These are phyloP conservation scores for Hyles vespertilio DNA, from an alignment of 1,140 invertebrate species.

Conservation along the genomic window DNA sequence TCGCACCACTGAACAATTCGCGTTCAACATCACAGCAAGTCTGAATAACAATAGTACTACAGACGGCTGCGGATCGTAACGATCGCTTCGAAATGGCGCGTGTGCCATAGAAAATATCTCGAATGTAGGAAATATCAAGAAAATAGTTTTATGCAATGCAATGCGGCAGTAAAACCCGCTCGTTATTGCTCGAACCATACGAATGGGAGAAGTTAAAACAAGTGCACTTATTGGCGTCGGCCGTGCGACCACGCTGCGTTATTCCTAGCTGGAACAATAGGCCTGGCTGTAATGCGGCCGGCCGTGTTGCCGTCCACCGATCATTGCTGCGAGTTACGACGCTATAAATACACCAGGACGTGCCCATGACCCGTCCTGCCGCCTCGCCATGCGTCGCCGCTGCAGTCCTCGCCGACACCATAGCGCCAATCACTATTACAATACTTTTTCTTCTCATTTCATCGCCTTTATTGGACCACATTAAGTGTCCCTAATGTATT, in stretches of 20 bases:
- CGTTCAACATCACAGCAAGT: constrained; percentile 28
- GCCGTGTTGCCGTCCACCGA: constrained; percentile 52
- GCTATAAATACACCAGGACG: constrained; percentile 67
- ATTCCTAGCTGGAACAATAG: constrained; percentile 66
- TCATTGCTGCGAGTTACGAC: constrained; percentile 63
- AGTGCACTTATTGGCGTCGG: constrained; percentile 48
- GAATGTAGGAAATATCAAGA: constrained; percentile 26
- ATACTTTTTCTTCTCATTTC: constrained; percentile 37
- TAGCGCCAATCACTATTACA: constrained; percentile 19
- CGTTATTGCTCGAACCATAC: constrained; percentile 20
- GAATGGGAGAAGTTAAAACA: constrained; percentile 48
- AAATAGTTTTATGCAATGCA: constrained; percentile 22
- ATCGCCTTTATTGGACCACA: constrained; percentile 41
- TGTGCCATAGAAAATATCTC: constrained; percentile 12
- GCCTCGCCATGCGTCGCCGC: neutral
- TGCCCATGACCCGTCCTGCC: constrained; percentile 52
- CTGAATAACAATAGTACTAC: constrained; percentile 5
- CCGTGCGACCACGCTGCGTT: constrained; percentile 47
- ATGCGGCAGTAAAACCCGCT: constrained; percentile 30
- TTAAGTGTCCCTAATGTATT: constrained; percentile 32
- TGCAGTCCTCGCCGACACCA: constrained; percentile 10
- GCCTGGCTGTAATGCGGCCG: constrained; percentile 43
- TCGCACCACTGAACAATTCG: constrained; percentile 31
- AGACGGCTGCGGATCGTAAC: neutral
- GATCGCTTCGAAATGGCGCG: neutral